phyloP scores from a whole-genome alignment of 1,140 invertebrate genomes.

The Scaptodrosophila lebanonensis region DNA sequence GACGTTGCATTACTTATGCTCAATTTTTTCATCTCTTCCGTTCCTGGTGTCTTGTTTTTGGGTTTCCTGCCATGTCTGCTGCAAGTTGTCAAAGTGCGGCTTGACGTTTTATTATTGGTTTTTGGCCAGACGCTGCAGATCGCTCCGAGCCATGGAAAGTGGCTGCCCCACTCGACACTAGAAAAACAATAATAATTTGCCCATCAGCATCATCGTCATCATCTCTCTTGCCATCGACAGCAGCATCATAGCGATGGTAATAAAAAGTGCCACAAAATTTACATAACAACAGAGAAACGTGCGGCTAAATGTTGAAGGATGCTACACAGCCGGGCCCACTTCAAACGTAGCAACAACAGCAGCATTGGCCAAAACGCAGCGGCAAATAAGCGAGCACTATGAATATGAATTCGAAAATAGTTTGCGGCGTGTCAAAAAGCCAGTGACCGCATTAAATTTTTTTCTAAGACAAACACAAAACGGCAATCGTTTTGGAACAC shows the following conservation, averaged over 20 bases:
- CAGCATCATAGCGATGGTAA: slow-evolving; percentile 16
- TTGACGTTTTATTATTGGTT: slow-evolving; percentile 74
- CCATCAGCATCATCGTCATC: slow-evolving; percentile 1
- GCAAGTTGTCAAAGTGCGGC: slow-evolving; percentile 66
- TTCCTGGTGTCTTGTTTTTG: slow-evolving; percentile 27
- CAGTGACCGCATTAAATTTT: slow-evolving; percentile 69
- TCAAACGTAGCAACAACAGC: slow-evolving; percentile 28
- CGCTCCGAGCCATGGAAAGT: too few species aligned
- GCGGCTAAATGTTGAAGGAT: slow-evolving; percentile 58
- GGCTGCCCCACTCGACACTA: slow-evolving; percentile 27
- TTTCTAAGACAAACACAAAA: slow-evolving; percentile 5
- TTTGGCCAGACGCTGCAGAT: slow-evolving; percentile 28
- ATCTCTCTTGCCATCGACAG: neutral
- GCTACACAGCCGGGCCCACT: slow-evolving; percentile 44
- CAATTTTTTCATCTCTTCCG: slow-evolving; percentile 18
- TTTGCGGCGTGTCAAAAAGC: slow-evolving; percentile 59
- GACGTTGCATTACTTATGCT: slow-evolving; percentile 9
- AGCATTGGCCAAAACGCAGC: slow-evolving; percentile 60
- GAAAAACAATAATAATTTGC: slow-evolving; percentile 25
- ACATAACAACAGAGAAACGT: slow-evolving; percentile 40
- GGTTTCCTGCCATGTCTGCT: slow-evolving; percentile 34
- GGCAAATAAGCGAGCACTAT: slow-evolving; percentile 35
- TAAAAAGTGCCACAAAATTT: slow-evolving; percentile 44
- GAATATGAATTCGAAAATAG: slow-evolving; percentile 62
- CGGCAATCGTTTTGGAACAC: slow-evolving; percentile 49